Conservation (phyloP, 2,113 vertebrate species). For the Microcebus murinus region DNA sequence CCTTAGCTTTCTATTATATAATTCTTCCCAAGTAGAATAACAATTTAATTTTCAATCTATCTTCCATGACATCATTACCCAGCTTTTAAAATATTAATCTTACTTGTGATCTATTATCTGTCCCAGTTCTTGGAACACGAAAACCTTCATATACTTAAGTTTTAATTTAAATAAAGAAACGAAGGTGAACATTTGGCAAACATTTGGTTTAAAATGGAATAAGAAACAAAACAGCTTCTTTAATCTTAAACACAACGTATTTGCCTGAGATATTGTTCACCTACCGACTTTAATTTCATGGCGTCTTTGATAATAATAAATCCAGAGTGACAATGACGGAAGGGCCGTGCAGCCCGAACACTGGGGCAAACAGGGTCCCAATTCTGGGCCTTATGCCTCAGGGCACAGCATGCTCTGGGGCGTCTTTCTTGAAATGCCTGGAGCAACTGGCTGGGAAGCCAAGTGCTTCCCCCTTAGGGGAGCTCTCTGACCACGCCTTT, state of each 20-base stretch:
- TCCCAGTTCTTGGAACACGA: background rate
- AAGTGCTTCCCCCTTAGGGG: background rate
- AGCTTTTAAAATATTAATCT: constrained; percentile 11
- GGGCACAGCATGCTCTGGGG: background rate
- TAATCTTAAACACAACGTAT: background rate
- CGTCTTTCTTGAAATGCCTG: background rate
- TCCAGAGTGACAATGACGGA: background rate
- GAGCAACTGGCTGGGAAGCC: background rate
- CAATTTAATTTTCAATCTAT: background rate
- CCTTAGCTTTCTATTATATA: background rate
- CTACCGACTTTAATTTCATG: background rate
- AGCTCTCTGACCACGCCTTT: background rate
- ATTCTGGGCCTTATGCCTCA: background rate
- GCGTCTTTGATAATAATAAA: background rate
- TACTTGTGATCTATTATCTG: background rate
- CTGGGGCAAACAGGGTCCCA: background rate
- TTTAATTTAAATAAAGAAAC: constrained; percentile 18
- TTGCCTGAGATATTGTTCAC: background rate
- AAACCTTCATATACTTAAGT: background rate
- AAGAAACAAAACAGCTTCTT: background rate
- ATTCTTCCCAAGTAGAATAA: constrained; percentile 12
- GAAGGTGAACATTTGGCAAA: background rate
- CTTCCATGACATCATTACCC: background rate
- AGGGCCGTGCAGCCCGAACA: background rate
- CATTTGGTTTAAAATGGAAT: background rate